phyloP scores from a whole-genome alignment of 2,888 invertebrate genomes.

The Pycnomerus fuliginosus region DNA sequence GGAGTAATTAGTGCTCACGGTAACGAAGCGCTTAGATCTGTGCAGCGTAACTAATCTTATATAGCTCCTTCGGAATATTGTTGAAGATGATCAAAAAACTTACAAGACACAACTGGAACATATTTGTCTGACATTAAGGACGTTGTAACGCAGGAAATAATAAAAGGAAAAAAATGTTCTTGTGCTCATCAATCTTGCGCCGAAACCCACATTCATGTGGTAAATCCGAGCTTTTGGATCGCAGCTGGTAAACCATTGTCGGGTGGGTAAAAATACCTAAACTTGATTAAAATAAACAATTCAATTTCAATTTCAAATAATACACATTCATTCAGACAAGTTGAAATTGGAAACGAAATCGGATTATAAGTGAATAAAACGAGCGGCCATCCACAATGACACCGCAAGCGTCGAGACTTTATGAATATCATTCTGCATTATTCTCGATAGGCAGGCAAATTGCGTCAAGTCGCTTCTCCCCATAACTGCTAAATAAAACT shows the following conservation, averaged over 20 bases:
- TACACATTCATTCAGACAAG: conserved; percentile 22
- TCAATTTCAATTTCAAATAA: conserved; percentile 27
- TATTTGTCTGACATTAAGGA: no score
- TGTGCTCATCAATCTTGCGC: no score
- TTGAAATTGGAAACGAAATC: conserved; percentile 22
- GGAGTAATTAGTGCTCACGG: conserved; percentile 26
- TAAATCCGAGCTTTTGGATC: conserved; percentile 16
- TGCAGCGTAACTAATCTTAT: conserved; percentile 7
- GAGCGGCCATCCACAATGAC: conserved; percentile 1
- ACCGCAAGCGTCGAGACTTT: no score
- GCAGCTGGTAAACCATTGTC: conserved; percentile 8
- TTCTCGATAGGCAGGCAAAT: no score
- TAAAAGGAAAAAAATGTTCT: no score
- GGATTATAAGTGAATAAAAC: conserved; percentile 14
- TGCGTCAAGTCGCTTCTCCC: no score
- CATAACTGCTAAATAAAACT: no score
- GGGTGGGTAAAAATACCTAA: conserved; percentile 16
- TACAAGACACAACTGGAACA: no score
- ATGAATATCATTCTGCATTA: no score
- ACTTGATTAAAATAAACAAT: conserved; percentile 29
- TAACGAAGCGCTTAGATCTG: conserved; percentile 14
- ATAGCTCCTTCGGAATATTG: no score
- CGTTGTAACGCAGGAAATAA: no score
- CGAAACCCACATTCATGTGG: conserved; percentile 20
- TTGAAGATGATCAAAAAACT: no score